Evolutionary conservation across 37 sponge, comb jelly and placozoan genomes (phyloP).

Genomic region (Haliclona indistincta): DNA sequence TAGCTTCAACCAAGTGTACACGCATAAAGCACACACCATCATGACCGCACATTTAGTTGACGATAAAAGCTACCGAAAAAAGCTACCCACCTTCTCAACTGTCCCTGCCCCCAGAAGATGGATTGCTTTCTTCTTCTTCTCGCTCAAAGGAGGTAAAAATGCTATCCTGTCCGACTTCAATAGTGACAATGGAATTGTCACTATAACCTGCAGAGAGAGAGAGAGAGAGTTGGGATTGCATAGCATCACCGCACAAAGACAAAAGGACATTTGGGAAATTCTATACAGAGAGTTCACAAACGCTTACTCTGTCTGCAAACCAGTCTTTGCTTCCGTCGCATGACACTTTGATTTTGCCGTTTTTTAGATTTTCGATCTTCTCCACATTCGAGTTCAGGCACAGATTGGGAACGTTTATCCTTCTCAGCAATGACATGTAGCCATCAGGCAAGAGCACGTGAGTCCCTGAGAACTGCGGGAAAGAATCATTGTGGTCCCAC

Average conservation of each 20-base stretch:
- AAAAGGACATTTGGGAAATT: no score
- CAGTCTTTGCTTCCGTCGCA: conserved; percentile 18
- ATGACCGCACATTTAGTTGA: no score
- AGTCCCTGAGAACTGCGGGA: conserved; percentile 82
- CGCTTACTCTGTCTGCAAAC: conserved; percentile 34
- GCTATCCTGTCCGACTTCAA: conserved; percentile 50
- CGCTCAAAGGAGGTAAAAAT: conserved; percentile 71
- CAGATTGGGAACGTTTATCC: not conserved
- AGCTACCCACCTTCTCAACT: conserved; percentile 91
- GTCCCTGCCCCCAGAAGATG: conserved; percentile 78
- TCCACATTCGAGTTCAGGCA: conserved; percentile 51
- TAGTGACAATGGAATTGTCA: conserved; percentile 81
- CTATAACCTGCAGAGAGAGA: conserved; percentile 67
- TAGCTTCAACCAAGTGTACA: no score
- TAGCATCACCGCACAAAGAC: no score
- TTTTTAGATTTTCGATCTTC: conserved; percentile 20
- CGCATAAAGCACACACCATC: no score
- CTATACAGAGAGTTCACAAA: no score
- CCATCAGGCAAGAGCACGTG: conserved; percentile 80
- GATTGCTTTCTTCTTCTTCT: conserved; percentile 72
- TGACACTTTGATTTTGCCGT: not conserved
- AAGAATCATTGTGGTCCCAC: conserved; percentile 91
- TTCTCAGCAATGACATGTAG: no score
- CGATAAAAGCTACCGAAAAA: no score
- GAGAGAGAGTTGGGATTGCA: not conserved